Evolutionary conservation across 30 jellyfish, hydroid and myxozoan species (phyloP).

Genomic region (Aurelia aurita): DNA sequence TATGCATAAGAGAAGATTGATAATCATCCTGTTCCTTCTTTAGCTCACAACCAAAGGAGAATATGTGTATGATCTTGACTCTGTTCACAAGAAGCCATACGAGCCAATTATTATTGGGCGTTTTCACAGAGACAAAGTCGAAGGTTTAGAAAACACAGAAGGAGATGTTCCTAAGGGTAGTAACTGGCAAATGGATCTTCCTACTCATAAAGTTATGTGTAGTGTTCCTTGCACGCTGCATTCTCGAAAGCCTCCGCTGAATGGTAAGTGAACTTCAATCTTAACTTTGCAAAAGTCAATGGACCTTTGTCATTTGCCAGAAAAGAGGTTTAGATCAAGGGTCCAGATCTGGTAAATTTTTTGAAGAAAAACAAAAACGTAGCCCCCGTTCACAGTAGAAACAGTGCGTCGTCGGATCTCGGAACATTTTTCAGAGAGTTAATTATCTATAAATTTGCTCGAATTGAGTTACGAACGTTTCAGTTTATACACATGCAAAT

Average conservation of each 20-base stretch:
- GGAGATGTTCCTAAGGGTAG: not conserved
- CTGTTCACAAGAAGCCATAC: slow-evolving; percentile 87
- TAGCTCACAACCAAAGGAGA: slow-evolving; percentile 83
- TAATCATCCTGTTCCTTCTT: not conserved
- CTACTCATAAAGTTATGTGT: slow-evolving; percentile 60
- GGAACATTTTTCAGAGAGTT: too few species aligned
- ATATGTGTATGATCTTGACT: slow-evolving; percentile 68
- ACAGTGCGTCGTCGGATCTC: too few species aligned
- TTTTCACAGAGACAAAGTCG: not conserved
- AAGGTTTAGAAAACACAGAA: not conserved
- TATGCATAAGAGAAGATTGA: too few species aligned
- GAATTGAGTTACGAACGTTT: too few species aligned
- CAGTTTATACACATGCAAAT: too few species aligned
- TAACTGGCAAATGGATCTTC: not conserved
- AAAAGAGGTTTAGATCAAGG: not conserved
- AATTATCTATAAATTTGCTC: too few species aligned
- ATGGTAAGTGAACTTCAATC: slow-evolving; percentile 35
- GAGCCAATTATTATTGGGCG: slow-evolving; percentile 85
- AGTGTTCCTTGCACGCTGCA: slow-evolving; percentile 83
- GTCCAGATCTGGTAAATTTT: not conserved
- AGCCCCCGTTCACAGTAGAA: too few species aligned
- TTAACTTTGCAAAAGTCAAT: not conserved
- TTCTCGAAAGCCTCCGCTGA: slow-evolving; percentile 88
- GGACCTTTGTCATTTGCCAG: not conserved
- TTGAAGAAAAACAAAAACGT: too few species aligned